These are phyloP conservation scores for Mellilla xanthometata DNA, from an alignment of 2,888 invertebrate genomes.

Conservation along the genomic window DNA sequence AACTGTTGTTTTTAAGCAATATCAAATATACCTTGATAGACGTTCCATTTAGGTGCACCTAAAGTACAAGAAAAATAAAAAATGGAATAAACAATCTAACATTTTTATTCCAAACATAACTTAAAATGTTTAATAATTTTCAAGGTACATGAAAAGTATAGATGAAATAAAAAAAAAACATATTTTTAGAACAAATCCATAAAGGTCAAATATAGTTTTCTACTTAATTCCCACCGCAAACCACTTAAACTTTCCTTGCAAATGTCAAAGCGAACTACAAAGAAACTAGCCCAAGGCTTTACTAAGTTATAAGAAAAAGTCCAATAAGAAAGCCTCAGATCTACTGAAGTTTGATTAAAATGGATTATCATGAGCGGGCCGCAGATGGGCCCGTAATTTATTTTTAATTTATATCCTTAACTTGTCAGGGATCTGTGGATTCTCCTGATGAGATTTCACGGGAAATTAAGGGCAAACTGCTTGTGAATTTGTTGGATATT, in stretches of 20 bases:
- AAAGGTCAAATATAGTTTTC: background rate
- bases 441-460: conserved; percentile 33
- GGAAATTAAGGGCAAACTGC: conserved; percentile 5
- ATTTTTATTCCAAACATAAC: no score
- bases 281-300: conserved; percentile 23
- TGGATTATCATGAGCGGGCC: conserved; percentile 67
- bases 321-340: conserved; percentile 39
- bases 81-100: no score
- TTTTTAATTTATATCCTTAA: conserved; percentile 76
- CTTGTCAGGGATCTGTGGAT: conserved; percentile 50
- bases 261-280: conserved; percentile 23
- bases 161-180: no score
- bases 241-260: background rate
- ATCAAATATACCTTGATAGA: no score
- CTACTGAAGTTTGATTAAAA: conserved; percentile 59
- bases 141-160: no score
- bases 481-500: background rate
- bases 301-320: conserved; percentile 45
- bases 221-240: conserved; percentile 9
- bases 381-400: conserved; percentile 71
- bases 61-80: no score
- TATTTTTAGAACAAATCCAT: no score
- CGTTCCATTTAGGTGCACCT: no score
- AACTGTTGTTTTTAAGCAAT: no score
- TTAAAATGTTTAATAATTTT: no score